Evolutionary conservation across 2,888 invertebrate species (phyloP).

Genomic region (Ypsolopha sequella): DNA sequence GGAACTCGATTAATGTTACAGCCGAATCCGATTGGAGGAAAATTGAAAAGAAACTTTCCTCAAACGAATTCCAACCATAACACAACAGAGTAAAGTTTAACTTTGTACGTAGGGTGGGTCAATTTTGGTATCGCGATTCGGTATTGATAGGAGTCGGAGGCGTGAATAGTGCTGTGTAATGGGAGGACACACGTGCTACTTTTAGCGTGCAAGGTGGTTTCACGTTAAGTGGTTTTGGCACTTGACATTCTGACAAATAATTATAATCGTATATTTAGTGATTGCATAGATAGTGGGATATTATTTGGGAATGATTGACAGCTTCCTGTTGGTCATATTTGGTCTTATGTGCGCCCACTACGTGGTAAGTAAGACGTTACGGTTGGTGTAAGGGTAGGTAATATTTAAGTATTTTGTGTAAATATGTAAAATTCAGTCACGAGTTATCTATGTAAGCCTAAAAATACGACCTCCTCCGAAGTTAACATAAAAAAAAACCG

Average conservation of each 20-base stretch:
- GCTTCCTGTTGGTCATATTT: too few relatives aligned
- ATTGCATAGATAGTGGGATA: too few relatives aligned
- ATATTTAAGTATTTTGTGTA: too few relatives aligned
- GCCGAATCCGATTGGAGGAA: constrained; percentile 68
- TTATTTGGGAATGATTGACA: too few relatives aligned
- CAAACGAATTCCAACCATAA: constrained; percentile 29
- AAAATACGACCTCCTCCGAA: not conserved
- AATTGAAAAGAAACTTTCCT: constrained; percentile 56
- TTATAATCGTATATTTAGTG: too few relatives aligned
- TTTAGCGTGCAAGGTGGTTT: constrained; percentile 9
- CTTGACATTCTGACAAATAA: too few relatives aligned
- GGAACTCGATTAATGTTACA: constrained; percentile 70
- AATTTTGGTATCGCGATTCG: constrained; percentile 27
- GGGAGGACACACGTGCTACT: constrained; percentile 31
- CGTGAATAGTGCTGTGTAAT: constrained; percentile 61
- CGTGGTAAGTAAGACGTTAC: too few relatives aligned
- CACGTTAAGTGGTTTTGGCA: not conserved
- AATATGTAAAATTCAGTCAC: too few relatives aligned
- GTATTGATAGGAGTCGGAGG: constrained; percentile 56
- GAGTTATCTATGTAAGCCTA: too few relatives aligned
- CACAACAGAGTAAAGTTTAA: constrained; percentile 21
- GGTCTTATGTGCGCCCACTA: too few relatives aligned
- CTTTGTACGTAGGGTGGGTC: constrained; percentile 13
- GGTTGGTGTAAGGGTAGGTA: too few relatives aligned
- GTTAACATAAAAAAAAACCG: not conserved